Evolutionary conservation across 2,113 vertebrate species (phyloP), one percentile per base, ranked within the genome.

Genomic region (Phrynocephalus versicolor): DNA sequence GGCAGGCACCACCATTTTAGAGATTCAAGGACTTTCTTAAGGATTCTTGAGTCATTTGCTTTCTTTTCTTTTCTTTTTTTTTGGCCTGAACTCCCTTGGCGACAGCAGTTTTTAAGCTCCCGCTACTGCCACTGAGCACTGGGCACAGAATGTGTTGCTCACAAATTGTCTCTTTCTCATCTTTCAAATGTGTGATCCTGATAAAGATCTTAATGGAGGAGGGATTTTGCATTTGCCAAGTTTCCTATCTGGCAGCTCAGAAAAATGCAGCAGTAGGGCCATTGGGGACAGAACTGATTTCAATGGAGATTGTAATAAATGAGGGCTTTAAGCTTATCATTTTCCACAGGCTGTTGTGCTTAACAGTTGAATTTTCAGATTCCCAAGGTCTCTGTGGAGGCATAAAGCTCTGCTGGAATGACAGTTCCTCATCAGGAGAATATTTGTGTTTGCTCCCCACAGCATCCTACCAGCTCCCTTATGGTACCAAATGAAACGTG

Each of bases 251-350:
- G 84, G 82, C 83, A 77, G 83, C 87, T 79, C 87, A 92, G 94
- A 94, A 94, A 95, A 96, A 95, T 91, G 85, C 81, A 90, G 69
- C 86, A 93, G 92, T 90, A 82, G 84, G 83, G 89, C 71, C 58
- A 79, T 83, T 83, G 87, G 69, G 70, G 64, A 81, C 89, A 86
- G 39, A 93, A 91, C 73, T 0, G 39, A 95, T 94, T 92, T 89
- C 91, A 91, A 79, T 79, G 84, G 41, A 94, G 88, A 95, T 89
- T 82, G 90, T 85, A 89, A 93, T 89, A 95, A 95, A 93, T 83
- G 88, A 94, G 88, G 82, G 90, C 88, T 89, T 89, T 91, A 89
- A 79, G 78, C 83, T 96, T 96, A 96, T 94, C 93, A 0, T 90
- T 92, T 85, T 83, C 71, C 87, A 88, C 92, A 95, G 90, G 79